Base-by-base conservation (phyloP, 2,888 invertebrate species). In the Pterobdella sp. region DNA sequence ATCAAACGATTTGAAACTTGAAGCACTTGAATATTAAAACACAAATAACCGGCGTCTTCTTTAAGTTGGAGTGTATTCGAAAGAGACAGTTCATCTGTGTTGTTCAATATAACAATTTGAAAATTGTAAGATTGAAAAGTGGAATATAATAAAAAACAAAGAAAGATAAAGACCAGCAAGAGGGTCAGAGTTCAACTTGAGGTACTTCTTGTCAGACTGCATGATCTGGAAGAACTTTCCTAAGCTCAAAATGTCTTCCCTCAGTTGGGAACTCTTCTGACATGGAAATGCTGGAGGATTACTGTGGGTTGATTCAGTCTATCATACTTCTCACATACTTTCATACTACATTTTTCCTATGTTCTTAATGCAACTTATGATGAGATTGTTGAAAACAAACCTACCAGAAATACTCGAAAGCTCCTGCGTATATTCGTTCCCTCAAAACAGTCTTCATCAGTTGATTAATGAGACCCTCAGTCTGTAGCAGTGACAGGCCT, bases 211-310 rank as follows among this genome's bases (percentile, higher is more conserved):
- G 78, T 86, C 86, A 1, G 84, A 80, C 81, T 94, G 93, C 88
- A 97, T 90, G 2, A 91, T 88, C 82, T 94, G 92, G 96, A 97
- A 98, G 85, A 98, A 99, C 79, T 90, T 89, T 74, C 95, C 88
- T 72, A 98, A 84, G 0, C 90, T 90, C 52, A 89, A 87, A 77
- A 98, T 91, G 80, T 98, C 97, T 79, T 95, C 94, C 29, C 92
- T 85, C 26, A 98, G 84, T 4, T 90, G 89, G 0, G 89, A 87
- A 0, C 90, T 87, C 42, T 88, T 87, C 80, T 93, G 93, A 0
- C 90, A 90, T 0, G 97, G 96, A 78, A 91, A 92, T 73, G 90
- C 90, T n/a, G 91, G 89, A 0, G 91, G 90, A 0, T 92, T 88
- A 80, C 85, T 85, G 72, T 1, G 72, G 68, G 7, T 56, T 22